Conservation (phyloP, 2,797 vertebrate species). For the Acrossocheilus wenchowensis region DNA sequence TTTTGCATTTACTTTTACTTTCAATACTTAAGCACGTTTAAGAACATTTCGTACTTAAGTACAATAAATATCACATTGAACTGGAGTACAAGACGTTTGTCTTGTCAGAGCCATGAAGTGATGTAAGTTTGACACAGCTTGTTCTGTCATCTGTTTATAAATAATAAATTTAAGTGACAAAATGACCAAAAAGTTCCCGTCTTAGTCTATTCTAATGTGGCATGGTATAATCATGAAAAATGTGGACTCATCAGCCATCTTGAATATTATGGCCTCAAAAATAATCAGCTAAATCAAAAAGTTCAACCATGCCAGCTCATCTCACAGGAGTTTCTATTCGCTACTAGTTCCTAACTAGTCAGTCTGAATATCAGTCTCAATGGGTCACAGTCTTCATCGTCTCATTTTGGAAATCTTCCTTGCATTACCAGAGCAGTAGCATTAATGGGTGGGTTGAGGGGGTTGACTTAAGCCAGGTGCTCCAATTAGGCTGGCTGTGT, state of each 20-base stretch:
- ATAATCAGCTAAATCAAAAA: background rate
- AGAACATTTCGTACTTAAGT: too few species aligned
- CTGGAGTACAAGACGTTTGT: background rate
- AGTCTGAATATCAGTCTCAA: slow-evolving; percentile 12
- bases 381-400: slow-evolving; percentile 45
- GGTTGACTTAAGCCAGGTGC: slow-evolving; percentile 63
- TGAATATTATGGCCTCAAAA: background rate
- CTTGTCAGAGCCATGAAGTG: background rate
- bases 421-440: slow-evolving; percentile 50
- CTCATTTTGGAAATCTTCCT: slow-evolving; percentile 40
- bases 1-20: too few species aligned
- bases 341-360: slow-evolving; percentile 29
- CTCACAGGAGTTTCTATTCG: background rate
- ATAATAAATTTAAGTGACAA: background rate
- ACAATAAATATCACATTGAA: too few species aligned
- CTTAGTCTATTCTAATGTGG: background rate
- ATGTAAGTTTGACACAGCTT: background rate
- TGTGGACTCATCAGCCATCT: background rate
- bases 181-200: background rate
- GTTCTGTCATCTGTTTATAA: background rate
- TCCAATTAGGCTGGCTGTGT: slow-evolving; percentile 62
- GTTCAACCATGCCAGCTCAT: background rate
- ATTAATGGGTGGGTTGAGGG: slow-evolving; percentile 56
- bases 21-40: too few species aligned
- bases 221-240: background rate